Evolutionary conservation across 2,888 invertebrate species (phyloP).

Genomic region (Molorchus minor): DNA sequence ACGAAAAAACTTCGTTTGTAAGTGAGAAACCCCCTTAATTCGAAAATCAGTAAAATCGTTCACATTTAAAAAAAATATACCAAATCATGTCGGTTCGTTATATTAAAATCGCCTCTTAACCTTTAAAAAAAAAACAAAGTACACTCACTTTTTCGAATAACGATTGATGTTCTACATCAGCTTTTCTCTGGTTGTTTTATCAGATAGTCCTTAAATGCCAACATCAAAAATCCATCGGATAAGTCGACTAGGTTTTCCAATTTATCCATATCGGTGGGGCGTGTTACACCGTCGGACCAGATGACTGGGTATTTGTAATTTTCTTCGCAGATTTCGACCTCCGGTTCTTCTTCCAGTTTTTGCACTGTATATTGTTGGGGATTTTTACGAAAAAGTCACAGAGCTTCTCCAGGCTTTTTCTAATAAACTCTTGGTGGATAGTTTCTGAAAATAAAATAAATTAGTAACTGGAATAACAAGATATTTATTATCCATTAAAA

Average conservation of each 20-base stretch:
- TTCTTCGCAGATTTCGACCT: constrained; percentile 18
- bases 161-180: constrained; percentile 5
- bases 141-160: too few relatives aligned
- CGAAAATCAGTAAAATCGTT: too few relatives aligned
- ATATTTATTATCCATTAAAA: too few relatives aligned
- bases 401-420: constrained; percentile 51
- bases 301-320: constrained; percentile 47
- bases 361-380: constrained; percentile 12
- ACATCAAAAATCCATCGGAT: constrained; percentile 61
- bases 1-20: too few relatives aligned
- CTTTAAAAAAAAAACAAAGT: too few relatives aligned
- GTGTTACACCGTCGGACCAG: too few relatives aligned
- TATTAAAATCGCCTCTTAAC: too few relatives aligned
- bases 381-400: constrained; percentile 41
- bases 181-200: constrained; percentile 37
- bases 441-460: constrained; percentile 54
- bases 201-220: constrained; percentile 62
- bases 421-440: constrained; percentile 55
- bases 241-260: constrained; percentile 56
- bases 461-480: too few relatives aligned
- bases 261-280: constrained; percentile 54
- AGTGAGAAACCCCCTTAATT: too few relatives aligned
- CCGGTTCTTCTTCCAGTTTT: constrained; percentile 17
- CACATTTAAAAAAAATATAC: too few relatives aligned
- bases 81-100: too few relatives aligned